phyloP scores from a whole-genome alignment of 2,888 invertebrate genomes.

The Priocnemis perturbator region DNA sequence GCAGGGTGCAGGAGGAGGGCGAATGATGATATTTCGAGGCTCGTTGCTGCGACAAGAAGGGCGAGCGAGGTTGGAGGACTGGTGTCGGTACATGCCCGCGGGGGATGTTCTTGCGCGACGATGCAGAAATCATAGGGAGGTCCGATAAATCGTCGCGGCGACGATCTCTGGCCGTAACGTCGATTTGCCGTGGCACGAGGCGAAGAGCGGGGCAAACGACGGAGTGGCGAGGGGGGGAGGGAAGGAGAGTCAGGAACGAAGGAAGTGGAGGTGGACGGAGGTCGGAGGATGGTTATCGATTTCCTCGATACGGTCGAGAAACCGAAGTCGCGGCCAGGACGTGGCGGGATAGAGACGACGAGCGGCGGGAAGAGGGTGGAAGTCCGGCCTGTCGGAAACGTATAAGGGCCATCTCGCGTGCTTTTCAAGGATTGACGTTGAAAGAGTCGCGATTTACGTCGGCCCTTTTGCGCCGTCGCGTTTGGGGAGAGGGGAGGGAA shows the following conservation, averaged over 20 bases:
- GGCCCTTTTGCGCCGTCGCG: conserved; percentile 35
- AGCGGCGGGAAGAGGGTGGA: background rate
- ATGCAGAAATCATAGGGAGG: conserved; percentile 26
- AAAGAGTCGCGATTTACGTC: conserved; percentile 59
- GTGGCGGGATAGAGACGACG: background rate
- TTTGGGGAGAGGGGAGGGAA: conserved; percentile 10
- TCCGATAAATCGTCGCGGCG: conserved; percentile 31
- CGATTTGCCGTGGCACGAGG: conserved; percentile 25
- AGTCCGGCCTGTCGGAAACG: conserved; percentile 37
- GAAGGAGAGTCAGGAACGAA: conserved; percentile 4
- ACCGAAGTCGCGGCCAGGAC: conserved; percentile 11
- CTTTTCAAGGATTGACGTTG: conserved; percentile 59
- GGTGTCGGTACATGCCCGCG: background rate
- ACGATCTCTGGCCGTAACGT: conserved; percentile 4
- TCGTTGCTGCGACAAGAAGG: too few species aligned
- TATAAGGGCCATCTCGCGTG: conserved; percentile 53
- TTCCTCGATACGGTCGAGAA: conserved; percentile 32
- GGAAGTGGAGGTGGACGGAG: background rate
- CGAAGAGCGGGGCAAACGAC: too few species aligned
- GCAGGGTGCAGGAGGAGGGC: too few species aligned
- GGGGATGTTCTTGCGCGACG: conserved; percentile 15
- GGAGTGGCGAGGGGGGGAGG: background rate
- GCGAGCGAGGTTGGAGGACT: too few species aligned
- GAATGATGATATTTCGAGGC: too few species aligned
- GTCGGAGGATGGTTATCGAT: conserved; percentile 44